These are phyloP conservation scores for Gastracanthus pulcherrimus DNA, from an alignment of 2,888 invertebrate species.

Conservation along the genomic window DNA sequence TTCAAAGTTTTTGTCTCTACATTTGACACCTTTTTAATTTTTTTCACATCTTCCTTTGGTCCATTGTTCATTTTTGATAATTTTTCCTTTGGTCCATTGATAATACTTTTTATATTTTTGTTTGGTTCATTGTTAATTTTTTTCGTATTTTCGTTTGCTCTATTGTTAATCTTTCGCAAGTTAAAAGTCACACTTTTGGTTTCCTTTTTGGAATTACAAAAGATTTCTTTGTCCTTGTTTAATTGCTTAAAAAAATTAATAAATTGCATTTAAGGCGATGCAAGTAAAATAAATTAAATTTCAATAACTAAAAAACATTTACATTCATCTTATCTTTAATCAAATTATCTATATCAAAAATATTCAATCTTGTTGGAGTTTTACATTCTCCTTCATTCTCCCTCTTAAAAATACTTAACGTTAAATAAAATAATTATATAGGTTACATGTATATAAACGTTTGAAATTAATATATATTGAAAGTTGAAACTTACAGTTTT, in stretches of 20 bases:
- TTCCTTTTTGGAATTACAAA: no score
- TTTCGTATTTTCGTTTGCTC: no score
- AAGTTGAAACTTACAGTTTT: conserved; percentile 14
- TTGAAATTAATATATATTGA: no score
- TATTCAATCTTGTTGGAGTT: background rate
- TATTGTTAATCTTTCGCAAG: no score
- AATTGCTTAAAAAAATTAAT: background rate
- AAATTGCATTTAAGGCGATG: background rate
- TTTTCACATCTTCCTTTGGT: background rate
- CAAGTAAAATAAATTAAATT: background rate
- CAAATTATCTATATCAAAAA: background rate
- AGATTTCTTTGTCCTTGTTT: no score
- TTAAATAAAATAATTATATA: no score
- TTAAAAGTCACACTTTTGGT: no score
- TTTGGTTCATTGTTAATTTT: no score
- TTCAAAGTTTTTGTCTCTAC: background rate
- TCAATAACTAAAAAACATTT: background rate
- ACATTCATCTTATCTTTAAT: background rate
- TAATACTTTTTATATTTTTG: no score
- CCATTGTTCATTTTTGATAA: background rate
- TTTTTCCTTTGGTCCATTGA: no score
- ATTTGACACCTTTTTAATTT: background rate
- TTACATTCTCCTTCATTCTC: background rate
- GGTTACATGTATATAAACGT: no score
- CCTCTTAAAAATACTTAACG: background rate